Conservation (phyloP, 2,797 vertebrate species). For the Sebastes taczanowskii region DNA sequence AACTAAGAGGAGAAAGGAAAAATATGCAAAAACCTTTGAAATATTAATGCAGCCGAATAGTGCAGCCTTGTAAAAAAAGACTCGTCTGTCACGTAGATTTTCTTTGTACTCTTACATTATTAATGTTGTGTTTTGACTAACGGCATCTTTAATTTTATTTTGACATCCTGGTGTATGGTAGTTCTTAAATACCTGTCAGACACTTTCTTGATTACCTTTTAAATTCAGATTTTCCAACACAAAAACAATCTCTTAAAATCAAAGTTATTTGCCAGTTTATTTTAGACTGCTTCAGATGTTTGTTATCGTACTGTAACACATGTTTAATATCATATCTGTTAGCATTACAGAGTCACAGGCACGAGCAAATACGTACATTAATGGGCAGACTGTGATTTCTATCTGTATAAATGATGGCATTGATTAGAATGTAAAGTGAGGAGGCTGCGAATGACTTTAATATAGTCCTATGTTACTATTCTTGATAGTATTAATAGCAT, state of each 20-base stretch:
- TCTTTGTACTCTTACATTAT: neutral
- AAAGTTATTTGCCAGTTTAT: neutral
- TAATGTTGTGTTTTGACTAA: neutral
- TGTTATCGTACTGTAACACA: no score
- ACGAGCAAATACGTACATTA: neutral
- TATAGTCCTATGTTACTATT: rapidly evolving
- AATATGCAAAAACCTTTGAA: neutral
- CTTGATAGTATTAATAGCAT: neutral
- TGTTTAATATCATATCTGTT: no score
- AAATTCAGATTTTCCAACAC: neutral
- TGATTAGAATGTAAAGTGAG: neutral
- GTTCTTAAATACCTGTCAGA: neutral
- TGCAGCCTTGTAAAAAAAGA: neutral
- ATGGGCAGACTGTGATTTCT: neutral
- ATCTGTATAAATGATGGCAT: neutral
- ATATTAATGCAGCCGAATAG: neutral
- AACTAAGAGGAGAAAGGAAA: neutral
- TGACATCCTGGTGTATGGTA: neutral
- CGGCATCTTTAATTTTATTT: neutral
- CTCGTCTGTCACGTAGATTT: neutral
- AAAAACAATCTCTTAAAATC: neutral
- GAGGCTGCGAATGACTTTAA: rapidly evolving
- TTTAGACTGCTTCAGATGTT: no score
- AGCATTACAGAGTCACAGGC: neutral
- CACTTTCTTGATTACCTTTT: neutral